phyloP scores from a whole-genome alignment of 1,140 invertebrate species.

The Trachelipus rathkii region DNA sequence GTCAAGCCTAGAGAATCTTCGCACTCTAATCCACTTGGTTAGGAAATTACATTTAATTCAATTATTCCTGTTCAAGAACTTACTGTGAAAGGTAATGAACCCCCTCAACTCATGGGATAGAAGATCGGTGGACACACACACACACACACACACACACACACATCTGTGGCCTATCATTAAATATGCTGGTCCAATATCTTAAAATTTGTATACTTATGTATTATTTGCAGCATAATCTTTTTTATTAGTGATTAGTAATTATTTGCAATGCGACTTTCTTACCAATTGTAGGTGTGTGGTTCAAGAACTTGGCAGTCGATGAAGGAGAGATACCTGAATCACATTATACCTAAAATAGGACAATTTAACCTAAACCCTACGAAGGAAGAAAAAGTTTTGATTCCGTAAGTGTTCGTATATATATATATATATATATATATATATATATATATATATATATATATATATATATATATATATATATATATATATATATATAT shows the following conservation, averaged over 20 bases:
- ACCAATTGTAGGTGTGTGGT: not conserved
- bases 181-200: not conserved
- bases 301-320: not conserved
- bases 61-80: no score
- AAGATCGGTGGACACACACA: not conserved
- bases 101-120: not conserved
- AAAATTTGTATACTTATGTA: not conserved
- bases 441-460: no score
- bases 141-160: no score
- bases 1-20: no score
- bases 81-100: no score
- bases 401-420: not conserved
- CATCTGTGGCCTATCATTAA: not conserved
- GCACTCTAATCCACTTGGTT: no score
- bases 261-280: no score
- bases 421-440: no score
- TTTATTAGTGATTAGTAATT: not conserved
- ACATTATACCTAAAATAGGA: not conserved
- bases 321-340: not conserved
- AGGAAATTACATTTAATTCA: no score
- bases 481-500: no score
- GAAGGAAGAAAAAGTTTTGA: not conserved
- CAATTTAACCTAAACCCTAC: not conserved
- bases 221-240: not conserved
- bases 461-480: no score